These are phyloP conservation scores for Vulpes lagopus DNA, from an alignment of 2,113 vertebrate species.

Conservation along the genomic window DNA sequence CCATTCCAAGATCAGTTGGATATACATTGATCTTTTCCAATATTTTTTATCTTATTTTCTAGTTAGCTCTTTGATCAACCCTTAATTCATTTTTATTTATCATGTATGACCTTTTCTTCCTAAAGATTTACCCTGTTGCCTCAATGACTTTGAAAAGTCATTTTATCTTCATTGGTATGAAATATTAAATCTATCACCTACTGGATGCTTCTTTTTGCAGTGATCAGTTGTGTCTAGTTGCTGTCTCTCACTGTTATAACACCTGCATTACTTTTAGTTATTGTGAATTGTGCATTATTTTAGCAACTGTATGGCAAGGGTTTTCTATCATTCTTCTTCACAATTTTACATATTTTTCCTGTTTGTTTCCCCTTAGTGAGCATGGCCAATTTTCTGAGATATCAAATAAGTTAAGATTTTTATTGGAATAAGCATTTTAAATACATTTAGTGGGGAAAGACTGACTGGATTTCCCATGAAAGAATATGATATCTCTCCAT, in stretches of 20 bases:
- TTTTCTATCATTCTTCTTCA: not conserved
- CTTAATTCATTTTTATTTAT: not conserved
- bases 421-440: not conserved
- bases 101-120: not conserved
- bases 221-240: not conserved
- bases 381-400: not conserved
- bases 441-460: not conserved
- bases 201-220: not conserved
- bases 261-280: not conserved
- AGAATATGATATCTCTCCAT: not conserved
- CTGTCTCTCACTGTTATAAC: not conserved
- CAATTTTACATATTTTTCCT: not conserved
- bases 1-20: not conserved
- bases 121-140: not conserved
- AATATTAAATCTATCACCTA: not conserved
- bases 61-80: not conserved
- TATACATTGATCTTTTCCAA: not conserved
- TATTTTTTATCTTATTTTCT: conserved; percentile 25
- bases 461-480: not conserved
- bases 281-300: not conserved
- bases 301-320: not conserved
- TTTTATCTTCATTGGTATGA: not conserved
- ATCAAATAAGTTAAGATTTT: not conserved
- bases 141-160: not conserved
- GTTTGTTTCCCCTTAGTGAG: not conserved